phyloP scores from a whole-genome alignment of 2,113 vertebrate genomes.

The Leptobrachium leishanense region DNA sequence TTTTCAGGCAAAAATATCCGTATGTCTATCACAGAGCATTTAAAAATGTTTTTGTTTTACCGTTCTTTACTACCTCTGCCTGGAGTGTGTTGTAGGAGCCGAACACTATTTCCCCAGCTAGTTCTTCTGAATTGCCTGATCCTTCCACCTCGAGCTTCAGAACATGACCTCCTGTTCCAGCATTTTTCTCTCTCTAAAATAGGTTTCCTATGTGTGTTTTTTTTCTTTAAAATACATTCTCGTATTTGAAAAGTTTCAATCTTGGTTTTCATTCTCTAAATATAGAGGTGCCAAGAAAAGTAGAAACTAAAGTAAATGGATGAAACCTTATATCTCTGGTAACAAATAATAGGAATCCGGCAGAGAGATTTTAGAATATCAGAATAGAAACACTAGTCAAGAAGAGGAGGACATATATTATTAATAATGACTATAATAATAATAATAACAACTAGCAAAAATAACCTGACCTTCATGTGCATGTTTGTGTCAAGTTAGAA shows the following conservation, averaged over 20 bases:
- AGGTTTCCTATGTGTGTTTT: conserved; percentile 27
- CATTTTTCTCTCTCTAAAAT: conserved; percentile 22
- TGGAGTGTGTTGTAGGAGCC: conserved; percentile 13
- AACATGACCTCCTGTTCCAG: conserved; percentile 19
- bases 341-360: conserved; percentile 38
- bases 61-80: conserved; percentile 21
- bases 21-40: background rate
- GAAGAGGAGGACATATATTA: conserved; percentile 15
- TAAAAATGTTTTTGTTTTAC: background rate
- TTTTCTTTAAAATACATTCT: conserved; percentile 20
- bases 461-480: background rate
- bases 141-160: conserved; percentile 1
- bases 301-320: conserved; percentile 9
- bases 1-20: background rate
- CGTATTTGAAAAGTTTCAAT: conserved; percentile 40
- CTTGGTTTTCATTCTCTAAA: conserved; percentile 35
- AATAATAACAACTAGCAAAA: background rate
- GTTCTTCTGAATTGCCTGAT: conserved; percentile 1
- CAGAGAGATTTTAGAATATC: conserved; percentile 37
- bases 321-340: conserved; percentile 19
- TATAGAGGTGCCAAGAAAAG: conserved; percentile 28
- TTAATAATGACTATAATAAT: conserved; percentile 1
- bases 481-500: background rate
- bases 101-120: background rate
- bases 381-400: conserved; percentile 19